phyloP scores from a whole-genome alignment of 2,888 invertebrate species.

The Pristionchus mayeri region DNA sequence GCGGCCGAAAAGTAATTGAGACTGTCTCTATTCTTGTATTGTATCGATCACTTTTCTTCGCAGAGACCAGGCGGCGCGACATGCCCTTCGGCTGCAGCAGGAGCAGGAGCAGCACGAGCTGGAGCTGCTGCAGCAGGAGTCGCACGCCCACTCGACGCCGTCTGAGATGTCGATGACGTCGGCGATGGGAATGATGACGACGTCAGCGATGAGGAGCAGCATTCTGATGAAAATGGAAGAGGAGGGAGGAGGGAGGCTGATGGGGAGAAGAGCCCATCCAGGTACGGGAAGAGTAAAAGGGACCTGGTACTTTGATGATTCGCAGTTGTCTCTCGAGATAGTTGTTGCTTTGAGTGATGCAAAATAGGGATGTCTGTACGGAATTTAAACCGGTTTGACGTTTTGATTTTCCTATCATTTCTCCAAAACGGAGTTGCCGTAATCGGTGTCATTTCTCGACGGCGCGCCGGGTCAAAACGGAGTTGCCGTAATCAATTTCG shows the following conservation, averaged over 20 bases:
- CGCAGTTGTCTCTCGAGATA: neutral
- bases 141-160: neutral
- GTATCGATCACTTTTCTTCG: too few relatives aligned
- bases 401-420: too few relatives aligned
- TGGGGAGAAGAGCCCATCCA: neutral
- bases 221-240: neutral
- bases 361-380: neutral
- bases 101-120: neutral
- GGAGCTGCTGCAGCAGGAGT: neutral
- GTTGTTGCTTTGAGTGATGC: neutral
- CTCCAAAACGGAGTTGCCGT: too few relatives aligned
- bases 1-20: too few relatives aligned
- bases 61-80: neutral
- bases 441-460: too few relatives aligned
- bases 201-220: neutral
- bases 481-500: too few relatives aligned
- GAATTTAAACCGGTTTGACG: too few relatives aligned
- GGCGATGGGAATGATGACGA: neutral
- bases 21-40: too few relatives aligned
- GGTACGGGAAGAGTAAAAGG: neutral
- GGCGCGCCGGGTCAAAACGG: too few relatives aligned
- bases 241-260: neutral
- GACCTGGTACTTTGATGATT: neutral
- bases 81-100: neutral
- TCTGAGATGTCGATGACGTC: neutral